Conservation (phyloP, 2,113 vertebrate species). For the Azemiops feae region DNA sequence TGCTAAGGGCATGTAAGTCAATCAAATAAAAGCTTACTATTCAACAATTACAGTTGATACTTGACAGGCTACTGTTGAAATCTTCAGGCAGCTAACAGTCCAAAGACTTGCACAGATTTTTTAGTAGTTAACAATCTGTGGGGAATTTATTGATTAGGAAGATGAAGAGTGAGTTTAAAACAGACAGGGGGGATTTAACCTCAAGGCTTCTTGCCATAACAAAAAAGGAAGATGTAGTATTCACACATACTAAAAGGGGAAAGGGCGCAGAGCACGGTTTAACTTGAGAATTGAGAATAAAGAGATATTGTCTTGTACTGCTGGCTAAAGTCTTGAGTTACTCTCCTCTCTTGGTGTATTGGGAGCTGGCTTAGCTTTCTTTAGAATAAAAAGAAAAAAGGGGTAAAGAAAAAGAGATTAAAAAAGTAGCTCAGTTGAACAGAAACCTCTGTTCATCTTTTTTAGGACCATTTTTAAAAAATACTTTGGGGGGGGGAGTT, state of each 20-base stretch:
- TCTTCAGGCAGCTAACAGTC: not conserved
- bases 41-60: not conserved
- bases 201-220: not conserved
- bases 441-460: not conserved
- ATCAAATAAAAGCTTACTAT: not conserved
- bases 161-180: not conserved
- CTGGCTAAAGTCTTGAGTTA: not conserved
- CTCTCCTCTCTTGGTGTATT: not conserved
- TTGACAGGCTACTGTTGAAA: not conserved
- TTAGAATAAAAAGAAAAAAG: not conserved
- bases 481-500: not conserved
- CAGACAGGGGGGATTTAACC: not conserved
- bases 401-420: not conserved
- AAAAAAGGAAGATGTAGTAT: not conserved
- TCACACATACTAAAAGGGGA: not conserved
- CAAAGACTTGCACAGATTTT: not conserved
- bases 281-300: not conserved
- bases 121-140: not conserved
- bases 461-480: not conserved
- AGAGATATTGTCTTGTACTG: not conserved
- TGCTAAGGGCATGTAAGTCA: not conserved
- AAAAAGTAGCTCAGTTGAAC: not conserved
- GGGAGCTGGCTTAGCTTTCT: not conserved
- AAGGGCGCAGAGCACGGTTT: not conserved
- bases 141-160: not conserved